phyloP scores from a whole-genome alignment of 2,797 vertebrate genomes.

The Discoglossus pictus region DNA sequence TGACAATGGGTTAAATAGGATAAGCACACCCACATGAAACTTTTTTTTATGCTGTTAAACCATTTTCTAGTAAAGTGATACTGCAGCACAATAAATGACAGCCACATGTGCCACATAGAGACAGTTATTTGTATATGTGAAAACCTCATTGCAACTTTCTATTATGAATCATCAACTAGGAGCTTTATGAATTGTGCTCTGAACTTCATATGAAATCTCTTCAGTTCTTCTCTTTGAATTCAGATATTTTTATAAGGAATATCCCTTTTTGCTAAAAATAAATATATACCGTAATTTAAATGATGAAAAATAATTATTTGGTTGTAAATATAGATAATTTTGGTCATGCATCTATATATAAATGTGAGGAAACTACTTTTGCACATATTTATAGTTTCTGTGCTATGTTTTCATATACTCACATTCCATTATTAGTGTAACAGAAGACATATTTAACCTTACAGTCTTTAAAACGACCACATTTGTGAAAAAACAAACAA shows the following conservation, averaged over 20 bases:
- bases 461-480: too few relatives aligned
- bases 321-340: too few relatives aligned
- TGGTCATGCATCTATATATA: constrained; percentile 9
- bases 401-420: too few relatives aligned
- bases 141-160: constrained; percentile 67
- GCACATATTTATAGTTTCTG: too few relatives aligned
- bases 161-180: constrained; percentile 63
- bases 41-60: constrained; percentile 46
- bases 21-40: constrained; percentile 1
- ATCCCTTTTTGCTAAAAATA: too few relatives aligned
- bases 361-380: constrained; percentile 3
- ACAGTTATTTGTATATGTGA: constrained; percentile 54
- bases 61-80: constrained; percentile 74
- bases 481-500: too few relatives aligned
- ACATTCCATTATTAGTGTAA: too few relatives aligned
- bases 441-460: too few relatives aligned
- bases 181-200: constrained; percentile 60
- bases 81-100: constrained; percentile 64
- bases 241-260: constrained; percentile 5
- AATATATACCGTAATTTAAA: too few relatives aligned
- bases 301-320: too few relatives aligned
- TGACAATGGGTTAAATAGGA: constrained; percentile 4
- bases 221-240: not conserved
- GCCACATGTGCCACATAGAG: constrained; percentile 59
- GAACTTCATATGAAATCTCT: constrained; percentile 46